These are phyloP conservation scores for Drosophila lacertosa DNA, from an alignment of 1,140 invertebrate species.

Conservation along the genomic window DNA sequence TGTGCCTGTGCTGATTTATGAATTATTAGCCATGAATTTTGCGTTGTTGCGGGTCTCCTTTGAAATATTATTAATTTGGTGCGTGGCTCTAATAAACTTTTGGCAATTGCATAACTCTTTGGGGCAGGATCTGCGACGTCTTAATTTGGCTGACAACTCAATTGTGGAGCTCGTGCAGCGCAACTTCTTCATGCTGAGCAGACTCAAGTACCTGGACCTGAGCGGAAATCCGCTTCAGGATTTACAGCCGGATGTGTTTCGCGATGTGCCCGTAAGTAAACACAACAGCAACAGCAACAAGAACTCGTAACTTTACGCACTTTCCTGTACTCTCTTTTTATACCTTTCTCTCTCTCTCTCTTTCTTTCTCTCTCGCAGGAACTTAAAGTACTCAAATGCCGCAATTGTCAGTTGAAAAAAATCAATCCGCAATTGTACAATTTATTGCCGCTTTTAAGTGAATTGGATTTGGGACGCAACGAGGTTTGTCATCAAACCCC, in stretches of 20 bases:
- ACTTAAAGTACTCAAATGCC: constrained; percentile 88
- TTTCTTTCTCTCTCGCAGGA: constrained; percentile 84
- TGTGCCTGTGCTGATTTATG: constrained; percentile 60
- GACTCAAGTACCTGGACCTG: constrained; percentile 89
- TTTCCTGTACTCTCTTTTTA: neutral
- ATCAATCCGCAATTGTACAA: constrained; percentile 92
- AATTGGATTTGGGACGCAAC: constrained; percentile 91
- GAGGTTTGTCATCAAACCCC: constrained; percentile 70
- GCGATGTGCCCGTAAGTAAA: constrained; percentile 87
- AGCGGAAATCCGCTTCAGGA: constrained; percentile 89
- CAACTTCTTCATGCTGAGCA: constrained; percentile 87
- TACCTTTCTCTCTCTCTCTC: constrained; percentile 22
- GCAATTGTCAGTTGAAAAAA: constrained; percentile 88
- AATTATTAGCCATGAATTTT: constrained; percentile 60
- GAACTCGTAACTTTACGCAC: constrained; percentile 18
- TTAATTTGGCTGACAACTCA: constrained; percentile 89
- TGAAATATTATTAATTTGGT: constrained; percentile 68
- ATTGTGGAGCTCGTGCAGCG: constrained; percentile 88
- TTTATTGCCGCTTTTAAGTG: constrained; percentile 87
- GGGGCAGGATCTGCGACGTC: constrained; percentile 86
- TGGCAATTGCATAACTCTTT: constrained; percentile 41
- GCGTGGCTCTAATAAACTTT: constrained; percentile 67
- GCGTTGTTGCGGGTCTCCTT: constrained; percentile 4
- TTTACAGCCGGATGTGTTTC: constrained; percentile 90
- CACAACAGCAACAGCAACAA: constrained; percentile 3